Evolutionary conservation across 2,888 invertebrate species (phyloP).

Genomic region (Lasioglossum vierecki): DNA sequence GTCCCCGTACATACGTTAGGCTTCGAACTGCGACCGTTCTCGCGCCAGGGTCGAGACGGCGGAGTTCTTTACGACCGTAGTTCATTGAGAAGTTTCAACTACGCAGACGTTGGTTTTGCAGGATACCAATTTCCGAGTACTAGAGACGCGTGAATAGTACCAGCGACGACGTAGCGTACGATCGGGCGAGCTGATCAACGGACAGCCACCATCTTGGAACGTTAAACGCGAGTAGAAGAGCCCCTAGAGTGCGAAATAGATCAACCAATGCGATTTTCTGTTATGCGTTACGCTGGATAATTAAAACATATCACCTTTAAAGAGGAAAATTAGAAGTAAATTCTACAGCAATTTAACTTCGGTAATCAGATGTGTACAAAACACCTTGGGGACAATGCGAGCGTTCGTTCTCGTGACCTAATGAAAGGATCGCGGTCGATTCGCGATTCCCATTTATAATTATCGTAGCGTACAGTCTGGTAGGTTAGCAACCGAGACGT

Average conservation of each 20-base stretch:
- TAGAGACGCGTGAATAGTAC: neutral
- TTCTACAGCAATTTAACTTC: neutral
- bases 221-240: neutral
- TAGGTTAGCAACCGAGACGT: neutral
- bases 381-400: neutral
- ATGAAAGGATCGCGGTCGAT: neutral
- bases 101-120: neutral
- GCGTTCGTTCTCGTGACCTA: neutral
- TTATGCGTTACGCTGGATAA: neutral
- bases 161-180: neutral
- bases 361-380: neutral
- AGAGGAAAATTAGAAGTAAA: neutral
- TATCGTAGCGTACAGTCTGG: neutral
- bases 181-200: neutral
- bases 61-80: neutral
- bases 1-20: neutral
- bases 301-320: neutral
- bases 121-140: neutral
- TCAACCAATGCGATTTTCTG: neutral
- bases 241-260: neutral
- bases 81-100: slow-evolving; percentile 1
- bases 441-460: neutral
- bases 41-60: neutral
- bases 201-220: neutral
- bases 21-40: neutral